phyloP scores from a whole-genome alignment of 2,888 invertebrate species.

The Chrysodeixis includens region DNA sequence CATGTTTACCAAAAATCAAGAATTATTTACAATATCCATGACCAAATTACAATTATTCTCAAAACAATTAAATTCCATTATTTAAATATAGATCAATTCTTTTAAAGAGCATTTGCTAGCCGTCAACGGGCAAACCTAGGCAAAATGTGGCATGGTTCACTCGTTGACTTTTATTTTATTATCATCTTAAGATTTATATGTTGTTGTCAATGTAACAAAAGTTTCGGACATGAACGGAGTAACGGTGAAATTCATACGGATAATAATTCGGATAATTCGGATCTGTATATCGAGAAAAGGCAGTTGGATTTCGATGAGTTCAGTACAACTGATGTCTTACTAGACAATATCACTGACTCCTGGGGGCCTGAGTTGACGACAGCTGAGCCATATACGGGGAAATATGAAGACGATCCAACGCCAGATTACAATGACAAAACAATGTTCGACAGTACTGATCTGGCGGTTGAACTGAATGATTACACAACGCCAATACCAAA shows the following conservation, averaged over 20 bases:
- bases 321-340: slow-evolving; percentile 13
- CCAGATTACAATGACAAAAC: slow-evolving; percentile 3
- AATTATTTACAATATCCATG: slow-evolving; percentile 35
- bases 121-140: background rate
- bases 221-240: background rate
- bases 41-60: slow-evolving; percentile 21
- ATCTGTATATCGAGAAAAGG: slow-evolving; percentile 20
- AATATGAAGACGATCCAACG: background rate
- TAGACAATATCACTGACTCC: slow-evolving; percentile 9
- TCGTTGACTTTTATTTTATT: slow-evolving; percentile 18
- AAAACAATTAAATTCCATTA: slow-evolving; percentile 35
- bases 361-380: background rate
- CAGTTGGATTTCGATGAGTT: slow-evolving; percentile 31
- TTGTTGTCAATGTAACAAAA: slow-evolving; percentile 31
- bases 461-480: background rate
- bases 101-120: slow-evolving; percentile 19
- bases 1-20: slow-evolving; percentile 23
- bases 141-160: slow-evolving; percentile 33
- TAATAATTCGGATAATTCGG: slow-evolving; percentile 21
- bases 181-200: slow-evolving; percentile 16
- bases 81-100: slow-evolving; percentile 26
- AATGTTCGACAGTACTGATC: background rate
- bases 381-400: background rate
- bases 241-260: background rate
- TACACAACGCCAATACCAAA: background rate